Base-by-base conservation (phyloP, 2,113 vertebrate species). In the Sardina pilchardus region DNA sequence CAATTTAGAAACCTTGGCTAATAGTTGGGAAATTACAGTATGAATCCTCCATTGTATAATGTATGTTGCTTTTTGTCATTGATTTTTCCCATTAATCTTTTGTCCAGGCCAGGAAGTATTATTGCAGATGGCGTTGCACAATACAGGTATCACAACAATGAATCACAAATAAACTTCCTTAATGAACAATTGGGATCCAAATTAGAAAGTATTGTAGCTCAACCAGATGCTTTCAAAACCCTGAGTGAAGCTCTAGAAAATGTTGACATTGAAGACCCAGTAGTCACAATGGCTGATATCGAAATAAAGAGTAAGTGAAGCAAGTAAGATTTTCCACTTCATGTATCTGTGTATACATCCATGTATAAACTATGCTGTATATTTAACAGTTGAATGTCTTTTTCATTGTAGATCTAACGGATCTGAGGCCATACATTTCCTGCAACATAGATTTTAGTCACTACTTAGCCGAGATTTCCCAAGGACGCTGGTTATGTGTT, bases 131-230 rank as follows among this genome's bases (percentile, higher is more conserved):
- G 87, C 1, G 14, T 84, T 83, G 93, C 81, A 0, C 84, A 89
- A 84, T 95, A 94, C 86, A 88, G 1, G 34, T 95, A 95, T 88
- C 82, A 78, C 71, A 95, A 94, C 88, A 94, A 92, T 82, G 80
- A 91, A 45, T 87, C 91, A 10, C 87, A 95, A 86, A 95, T 95
- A 84, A 39, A 88, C 4, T 92, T 91, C 88, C 84, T 95, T 71
- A 95, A 95, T 87, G 89, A 30, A 8, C n/a, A 89, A 47, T 84
- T 95, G 82, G 50, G 47, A 30, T 4, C 0, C 4, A 83, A 7
- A 19, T 86, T 95, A 81, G 50, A 1, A n/a, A 8, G 26, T 8
- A 92, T 94, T 34, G 86, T 95, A 30, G 90, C 90, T 48, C 34
- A 91, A 19, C 53, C 84, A 67, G 75, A 39, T 26, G 92, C 86